Base-by-base conservation (phyloP, 1,140 invertebrate genomes). In the Aphelinus certus region DNA sequence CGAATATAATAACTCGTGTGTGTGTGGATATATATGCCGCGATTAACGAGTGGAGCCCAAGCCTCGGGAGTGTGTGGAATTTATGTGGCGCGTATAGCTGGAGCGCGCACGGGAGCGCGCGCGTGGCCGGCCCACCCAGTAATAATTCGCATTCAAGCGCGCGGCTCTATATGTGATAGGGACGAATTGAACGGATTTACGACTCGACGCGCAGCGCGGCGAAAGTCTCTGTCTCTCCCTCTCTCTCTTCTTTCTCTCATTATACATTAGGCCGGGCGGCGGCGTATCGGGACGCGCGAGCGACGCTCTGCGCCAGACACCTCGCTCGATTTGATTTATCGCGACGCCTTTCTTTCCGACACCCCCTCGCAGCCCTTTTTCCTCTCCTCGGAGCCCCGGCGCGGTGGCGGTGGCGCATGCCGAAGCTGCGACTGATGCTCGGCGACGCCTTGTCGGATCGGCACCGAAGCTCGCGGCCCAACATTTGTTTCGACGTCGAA, bases 121-220 rank as follows among this genome's bases (percentile, higher is more conserved):
- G 26, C 26, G 42, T 60, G 81, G 83, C 78, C 79, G 75, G 79
- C 80, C 77, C 82, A 83, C 81, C 82, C 83, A 48, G 43, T 63
- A 61, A 68, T 83, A 83, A 84, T 84, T 84, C 80, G 83, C 81
- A 84, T 84, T 82, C 83, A 84, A 84, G 56, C 80, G 81, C 82
- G 81, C 43, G 80, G 82, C 81, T 26, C 26, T 26, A 26, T 26
- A 26, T 26, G 26, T 26, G 79, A 78, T 80, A 81, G 81, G 80
- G 83, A 82, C 83, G 83, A 83, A 84, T 84, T 84, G 83, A 84
- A 84, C 79, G 81, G 83, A 84, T 83, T 84, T 84, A 79, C 83
- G 81, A 84, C 84, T 84, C 78, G 82, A 83, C 81, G 83, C 81
- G 83, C 83, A 43, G 5, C 45, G 45, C 42, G 49, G 3, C 7